Conservation (phyloP, 2,888 invertebrate genomes). For the Mythimna vitellina region DNA sequence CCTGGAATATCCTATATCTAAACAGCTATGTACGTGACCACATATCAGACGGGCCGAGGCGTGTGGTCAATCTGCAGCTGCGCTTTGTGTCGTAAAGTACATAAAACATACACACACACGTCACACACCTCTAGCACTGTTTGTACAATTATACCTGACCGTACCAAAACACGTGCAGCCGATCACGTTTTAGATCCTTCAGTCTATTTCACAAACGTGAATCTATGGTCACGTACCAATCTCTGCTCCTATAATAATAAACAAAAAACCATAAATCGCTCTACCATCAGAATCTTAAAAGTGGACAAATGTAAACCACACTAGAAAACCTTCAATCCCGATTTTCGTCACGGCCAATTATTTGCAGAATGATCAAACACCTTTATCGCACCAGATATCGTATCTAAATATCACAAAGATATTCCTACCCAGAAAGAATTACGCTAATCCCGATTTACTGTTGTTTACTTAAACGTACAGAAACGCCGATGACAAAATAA, state of each 20-base stretch:
- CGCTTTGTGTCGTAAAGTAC: slow-evolving; percentile 75
- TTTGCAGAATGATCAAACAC: slow-evolving; percentile 44
- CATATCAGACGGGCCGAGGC: slow-evolving; percentile 73
- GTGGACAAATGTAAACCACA: slow-evolving; percentile 22
- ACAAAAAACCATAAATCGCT: slow-evolving; percentile 26
- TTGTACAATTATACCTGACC: slow-evolving; percentile 55
- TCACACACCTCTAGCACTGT: slow-evolving; percentile 61
- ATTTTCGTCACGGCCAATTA: slow-evolving; percentile 55
- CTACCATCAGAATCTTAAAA: slow-evolving; percentile 26
- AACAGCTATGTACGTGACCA: slow-evolving; percentile 66
- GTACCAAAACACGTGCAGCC: slow-evolving; percentile 66
- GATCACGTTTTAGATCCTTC: slow-evolving; percentile 67
- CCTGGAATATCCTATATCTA: slow-evolving; percentile 55
- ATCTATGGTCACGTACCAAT: slow-evolving; percentile 65
- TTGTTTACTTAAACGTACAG: slow-evolving; percentile 30
- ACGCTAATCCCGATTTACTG: slow-evolving; percentile 44
- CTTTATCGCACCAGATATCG: slow-evolving; percentile 49
- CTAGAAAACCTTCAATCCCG: slow-evolving; percentile 36
- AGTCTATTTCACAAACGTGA: slow-evolving; percentile 61
- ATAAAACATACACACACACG: slow-evolving; percentile 66
- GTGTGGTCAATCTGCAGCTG: slow-evolving; percentile 83
- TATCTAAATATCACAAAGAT: slow-evolving; percentile 42
- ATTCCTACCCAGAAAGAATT: slow-evolving; percentile 43
- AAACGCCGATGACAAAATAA: slow-evolving; percentile 16
- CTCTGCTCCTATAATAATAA: slow-evolving; percentile 41